Conservation (phyloP, 1,140 invertebrate species). For the Neelides sp. region DNA sequence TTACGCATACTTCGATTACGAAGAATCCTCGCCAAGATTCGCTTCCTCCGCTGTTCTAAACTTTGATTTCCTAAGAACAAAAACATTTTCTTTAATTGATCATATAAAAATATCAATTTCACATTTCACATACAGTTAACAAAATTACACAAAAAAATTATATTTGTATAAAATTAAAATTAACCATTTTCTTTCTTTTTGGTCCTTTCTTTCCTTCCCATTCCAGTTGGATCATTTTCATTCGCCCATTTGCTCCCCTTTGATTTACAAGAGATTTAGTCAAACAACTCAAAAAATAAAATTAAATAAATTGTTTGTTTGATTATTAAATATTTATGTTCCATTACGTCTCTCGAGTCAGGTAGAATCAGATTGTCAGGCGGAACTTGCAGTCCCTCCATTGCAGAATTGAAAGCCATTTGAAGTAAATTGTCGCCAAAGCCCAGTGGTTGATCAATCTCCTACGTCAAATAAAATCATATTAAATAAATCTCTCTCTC, state of each 20-base stretch:
- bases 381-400: slow-evolving; percentile 33
- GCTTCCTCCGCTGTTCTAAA: slow-evolving; percentile 21
- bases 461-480: slow-evolving; percentile 19
- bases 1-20: slow-evolving; percentile 19
- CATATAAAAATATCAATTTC: not conserved
- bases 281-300: not conserved
- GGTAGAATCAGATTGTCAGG: slow-evolving; percentile 24
- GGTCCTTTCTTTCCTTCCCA: slow-evolving; percentile 10
- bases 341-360: slow-evolving; percentile 17
- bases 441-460: slow-evolving; percentile 28
- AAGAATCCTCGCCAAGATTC: slow-evolving; percentile 19
- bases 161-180: not conserved
- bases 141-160: slow-evolving; percentile 1
- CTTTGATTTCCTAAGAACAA: slow-evolving; percentile 5
- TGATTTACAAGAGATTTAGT: not conserved
- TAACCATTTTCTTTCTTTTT: not conserved
- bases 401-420: slow-evolving; percentile 37
- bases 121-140: not conserved
- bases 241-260: slow-evolving; percentile 23
- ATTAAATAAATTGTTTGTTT: slow-evolving; percentile 11
- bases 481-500: no score
- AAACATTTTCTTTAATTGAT: slow-evolving; percentile 1
- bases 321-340: slow-evolving; percentile 13
- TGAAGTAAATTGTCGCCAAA: slow-evolving; percentile 36
- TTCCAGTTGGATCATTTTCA: slow-evolving; percentile 11